Conservation (phyloP, 2,888 invertebrate species). For the Rhagophthalmus giganteus region DNA sequence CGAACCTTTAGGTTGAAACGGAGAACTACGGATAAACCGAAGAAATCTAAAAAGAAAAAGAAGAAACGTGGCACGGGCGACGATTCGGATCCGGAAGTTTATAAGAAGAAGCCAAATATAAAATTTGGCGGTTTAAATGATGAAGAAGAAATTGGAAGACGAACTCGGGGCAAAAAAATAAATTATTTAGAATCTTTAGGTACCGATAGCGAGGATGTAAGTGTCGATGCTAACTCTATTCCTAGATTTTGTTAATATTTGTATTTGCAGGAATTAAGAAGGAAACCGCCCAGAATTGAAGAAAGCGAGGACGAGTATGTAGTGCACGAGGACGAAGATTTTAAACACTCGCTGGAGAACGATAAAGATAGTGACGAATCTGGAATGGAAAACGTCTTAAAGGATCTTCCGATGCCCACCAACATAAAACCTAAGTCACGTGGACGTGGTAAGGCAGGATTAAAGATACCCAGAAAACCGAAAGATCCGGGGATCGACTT, state of each 20-base stretch:
- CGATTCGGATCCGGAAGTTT: conserved; percentile 50
- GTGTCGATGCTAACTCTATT: conserved; percentile 39
- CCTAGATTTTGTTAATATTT: too few species aligned
- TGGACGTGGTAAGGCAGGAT: conserved; percentile 34
- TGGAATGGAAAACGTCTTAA: conserved; percentile 15
- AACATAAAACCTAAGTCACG: conserved; percentile 22
- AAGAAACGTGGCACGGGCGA: conserved; percentile 54
- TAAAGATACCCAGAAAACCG: conserved; percentile 35
- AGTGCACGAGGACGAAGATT: conserved; percentile 37
- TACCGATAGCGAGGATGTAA: conserved; percentile 75
- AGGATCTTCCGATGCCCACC: conserved; percentile 24
- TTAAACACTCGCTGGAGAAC: conserved; percentile 37
- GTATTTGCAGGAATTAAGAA: conserved; percentile 55
- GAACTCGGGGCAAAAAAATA: conserved; percentile 74
- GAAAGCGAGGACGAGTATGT: conserved; percentile 49
- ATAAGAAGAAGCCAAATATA: conserved; percentile 49
- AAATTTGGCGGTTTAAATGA: conserved; percentile 64
- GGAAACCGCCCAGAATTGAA: conserved; percentile 55
- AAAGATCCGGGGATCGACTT: conserved; percentile 21
- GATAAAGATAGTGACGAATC: conserved; percentile 32
- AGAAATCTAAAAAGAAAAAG: conserved; percentile 57
- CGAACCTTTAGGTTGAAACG: conserved; percentile 41
- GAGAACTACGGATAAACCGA: conserved; percentile 45
- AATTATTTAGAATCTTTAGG: conserved; percentile 77
- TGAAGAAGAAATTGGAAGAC: conserved; percentile 65